A percentile compares a stretch with the other conserved stretches of the same genome.
phyloP scores from a whole-genome alignment of 2,888 invertebrate genomes.

The Endotricha flammealis region DNA sequence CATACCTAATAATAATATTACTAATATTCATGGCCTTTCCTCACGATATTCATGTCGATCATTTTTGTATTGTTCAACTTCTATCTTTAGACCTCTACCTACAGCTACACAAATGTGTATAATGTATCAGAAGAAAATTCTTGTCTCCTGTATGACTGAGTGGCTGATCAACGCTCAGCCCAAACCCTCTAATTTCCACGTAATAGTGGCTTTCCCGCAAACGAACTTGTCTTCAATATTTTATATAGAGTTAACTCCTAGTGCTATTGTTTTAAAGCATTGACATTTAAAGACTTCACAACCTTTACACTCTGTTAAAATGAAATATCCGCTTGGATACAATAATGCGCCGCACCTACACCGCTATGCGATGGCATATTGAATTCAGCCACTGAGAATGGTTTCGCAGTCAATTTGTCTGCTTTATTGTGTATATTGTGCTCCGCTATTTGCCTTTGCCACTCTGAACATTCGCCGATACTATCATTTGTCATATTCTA shows the following conservation, averaged over 20 bases:
- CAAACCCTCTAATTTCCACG: no score
- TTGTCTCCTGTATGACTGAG: no score
- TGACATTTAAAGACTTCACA: conserved; percentile 11
- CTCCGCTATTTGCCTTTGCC: conserved; percentile 37
- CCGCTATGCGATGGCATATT: conserved; percentile 40
- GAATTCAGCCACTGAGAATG: conserved; percentile 46
- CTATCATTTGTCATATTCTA: conserved; percentile 28
- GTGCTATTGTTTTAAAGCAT: not conserved
- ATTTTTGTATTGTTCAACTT: no score
- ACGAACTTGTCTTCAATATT: not conserved
- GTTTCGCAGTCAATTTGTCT: conserved; percentile 67
- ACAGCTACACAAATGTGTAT: no score
- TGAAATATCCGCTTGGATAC: conserved; percentile 55
- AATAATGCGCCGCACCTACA: conserved; percentile 54
- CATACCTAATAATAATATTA: no score
- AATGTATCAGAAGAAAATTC: no score
- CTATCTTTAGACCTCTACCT: no score
- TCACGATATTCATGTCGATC: no score
- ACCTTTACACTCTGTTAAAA: conserved; percentile 23
- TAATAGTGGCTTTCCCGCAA: no score
- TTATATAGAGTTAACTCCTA: not conserved
- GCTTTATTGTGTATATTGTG: conserved; percentile 60
- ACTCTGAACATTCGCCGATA: conserved; percentile 27
- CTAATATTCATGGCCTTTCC: no score
- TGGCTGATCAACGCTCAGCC: no score